A percentile compares a stretch with the other conserved stretches of the same genome.
These are phyloP conservation scores for Mohoua ochrocephala DNA, from an alignment of 2,113 vertebrate genomes.

Conservation along the genomic window DNA sequence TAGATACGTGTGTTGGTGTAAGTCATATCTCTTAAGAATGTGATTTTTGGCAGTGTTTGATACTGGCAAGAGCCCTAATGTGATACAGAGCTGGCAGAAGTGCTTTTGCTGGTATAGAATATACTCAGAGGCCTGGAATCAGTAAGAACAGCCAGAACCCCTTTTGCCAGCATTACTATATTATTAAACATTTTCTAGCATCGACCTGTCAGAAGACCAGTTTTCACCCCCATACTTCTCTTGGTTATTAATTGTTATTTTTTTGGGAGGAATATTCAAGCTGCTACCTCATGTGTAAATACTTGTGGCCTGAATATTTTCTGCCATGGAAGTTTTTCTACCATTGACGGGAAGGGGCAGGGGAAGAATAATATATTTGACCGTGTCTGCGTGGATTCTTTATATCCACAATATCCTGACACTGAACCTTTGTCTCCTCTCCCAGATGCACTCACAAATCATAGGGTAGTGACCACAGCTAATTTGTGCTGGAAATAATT, in stretches of 20 bases:
- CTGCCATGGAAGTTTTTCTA: background rate
- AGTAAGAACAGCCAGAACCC: background rate
- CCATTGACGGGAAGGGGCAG: rapidly evolving
- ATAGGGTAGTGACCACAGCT: background rate
- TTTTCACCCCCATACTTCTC: background rate
- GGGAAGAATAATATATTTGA: background rate
- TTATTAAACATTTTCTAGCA: background rate
- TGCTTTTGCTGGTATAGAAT: background rate
- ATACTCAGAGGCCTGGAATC: background rate
- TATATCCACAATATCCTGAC: background rate
- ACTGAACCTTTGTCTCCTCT: background rate
- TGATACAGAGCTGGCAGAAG: background rate
- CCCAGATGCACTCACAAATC: background rate
- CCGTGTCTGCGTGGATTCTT: background rate
- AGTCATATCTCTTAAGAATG: background rate
- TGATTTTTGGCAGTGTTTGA: background rate
- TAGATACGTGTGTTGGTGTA: background rate
- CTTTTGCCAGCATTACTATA: background rate
- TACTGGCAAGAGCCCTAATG: background rate
- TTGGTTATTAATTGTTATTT: background rate
- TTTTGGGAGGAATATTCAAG: background rate
- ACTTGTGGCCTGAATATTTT: background rate
- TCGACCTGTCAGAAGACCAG: background rate
- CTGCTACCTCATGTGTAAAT: background rate
- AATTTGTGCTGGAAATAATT: background rate